Evolutionary conservation across 2,888 invertebrate species (phyloP).

Genomic region (Eilema caniola): DNA sequence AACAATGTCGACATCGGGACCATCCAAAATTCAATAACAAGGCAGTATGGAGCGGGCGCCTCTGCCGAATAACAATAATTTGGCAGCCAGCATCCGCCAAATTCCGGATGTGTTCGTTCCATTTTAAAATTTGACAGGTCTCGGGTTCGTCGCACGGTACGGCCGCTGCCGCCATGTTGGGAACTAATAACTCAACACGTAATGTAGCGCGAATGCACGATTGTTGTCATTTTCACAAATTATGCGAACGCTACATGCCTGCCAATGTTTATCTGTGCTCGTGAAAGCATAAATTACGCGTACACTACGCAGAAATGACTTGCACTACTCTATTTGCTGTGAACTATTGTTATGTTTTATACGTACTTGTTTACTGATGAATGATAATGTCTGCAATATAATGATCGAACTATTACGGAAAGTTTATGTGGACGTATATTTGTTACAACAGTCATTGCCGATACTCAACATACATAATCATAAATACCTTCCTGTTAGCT

Average conservation of each 20-base stretch:
- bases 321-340: conserved; percentile 53
- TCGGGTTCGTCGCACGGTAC: conserved; percentile 59
- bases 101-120: conserved; percentile 82
- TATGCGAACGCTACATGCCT: conserved; percentile 79
- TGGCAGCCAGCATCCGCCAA: conserved; percentile 81
- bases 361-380: conserved; percentile 32
- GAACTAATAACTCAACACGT: conserved; percentile 76
- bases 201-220: conserved; percentile 80
- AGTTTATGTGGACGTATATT: background rate
- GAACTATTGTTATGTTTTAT: conserved; percentile 40
- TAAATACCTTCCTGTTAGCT: too few species aligned
- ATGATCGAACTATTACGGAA: conserved; percentile 4
- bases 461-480: too few species aligned
- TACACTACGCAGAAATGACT: conserved; percentile 70
- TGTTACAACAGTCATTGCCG: background rate
- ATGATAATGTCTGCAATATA: conserved; percentile 36
- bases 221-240: conserved; percentile 84
- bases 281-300: conserved; percentile 78
- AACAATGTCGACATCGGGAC: conserved; percentile 71
- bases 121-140: conserved; percentile 86
- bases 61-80: conserved; percentile 84
- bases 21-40: conserved; percentile 83
- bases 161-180: conserved; percentile 53
- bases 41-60: conserved; percentile 65
- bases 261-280: conserved; percentile 80